A percentile compares a stretch with the other conserved stretches of the same genome.
phyloP scores from a whole-genome alignment of 1,140 invertebrate genomes.

The Eupristina koningsbergeri region DNA sequence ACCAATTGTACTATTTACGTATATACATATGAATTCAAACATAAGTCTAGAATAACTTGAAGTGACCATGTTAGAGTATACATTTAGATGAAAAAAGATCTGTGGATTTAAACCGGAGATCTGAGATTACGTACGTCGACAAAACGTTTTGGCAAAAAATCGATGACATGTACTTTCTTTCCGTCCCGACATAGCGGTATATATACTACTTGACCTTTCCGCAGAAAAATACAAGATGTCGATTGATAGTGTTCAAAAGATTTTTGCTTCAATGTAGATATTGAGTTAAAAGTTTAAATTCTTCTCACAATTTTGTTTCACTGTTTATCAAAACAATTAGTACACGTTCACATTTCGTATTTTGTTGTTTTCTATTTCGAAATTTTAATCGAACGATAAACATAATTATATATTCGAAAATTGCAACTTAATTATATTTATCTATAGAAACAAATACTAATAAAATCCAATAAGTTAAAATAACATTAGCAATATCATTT shows the following conservation, averaged over 20 bases:
- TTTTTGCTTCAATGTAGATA: not conserved
- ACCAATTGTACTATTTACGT: constrained; percentile 5
- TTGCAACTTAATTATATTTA: too few species aligned
- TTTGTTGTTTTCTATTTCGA: too few species aligned
- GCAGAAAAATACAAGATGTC: not conserved
- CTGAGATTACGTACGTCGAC: not conserved
- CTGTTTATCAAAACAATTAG: not conserved
- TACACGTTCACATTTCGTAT: too few species aligned
- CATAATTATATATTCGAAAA: too few species aligned
- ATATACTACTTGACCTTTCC: constrained; percentile 4
- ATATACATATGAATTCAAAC: not conserved
- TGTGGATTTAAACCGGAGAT: not conserved
- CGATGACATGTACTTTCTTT: constrained; percentile 9
- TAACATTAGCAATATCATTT: too few species aligned
- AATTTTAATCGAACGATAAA: too few species aligned
- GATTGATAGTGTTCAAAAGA: not conserved
- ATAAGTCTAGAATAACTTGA: not conserved
- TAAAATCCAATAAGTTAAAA: too few species aligned
- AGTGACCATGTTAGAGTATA: not conserved
- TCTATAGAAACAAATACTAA: too few species aligned
- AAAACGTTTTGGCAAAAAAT: not conserved
- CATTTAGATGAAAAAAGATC: not conserved
- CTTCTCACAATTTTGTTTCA: not conserved
- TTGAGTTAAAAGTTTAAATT: not conserved
- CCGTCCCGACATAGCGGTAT: not conserved